Evolutionary conservation across 1,140 invertebrate species (phyloP), one percentile per base, ranked within the genome.

Genomic region (Calycopis cecrops): DNA sequence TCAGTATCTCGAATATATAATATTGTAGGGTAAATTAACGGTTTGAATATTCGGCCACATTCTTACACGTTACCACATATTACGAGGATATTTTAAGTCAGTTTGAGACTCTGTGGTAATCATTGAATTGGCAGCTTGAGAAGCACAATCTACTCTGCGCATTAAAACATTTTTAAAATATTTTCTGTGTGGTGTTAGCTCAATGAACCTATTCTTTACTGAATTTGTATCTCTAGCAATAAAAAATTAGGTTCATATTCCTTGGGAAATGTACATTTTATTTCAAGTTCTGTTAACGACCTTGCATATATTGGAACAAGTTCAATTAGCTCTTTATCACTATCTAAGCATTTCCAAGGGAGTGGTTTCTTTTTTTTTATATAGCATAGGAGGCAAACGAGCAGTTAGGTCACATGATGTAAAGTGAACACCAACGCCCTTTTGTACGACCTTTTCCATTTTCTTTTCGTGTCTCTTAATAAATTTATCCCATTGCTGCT

Each of bases 191-290:
- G 91, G 88, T 57, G 89, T 78, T 11, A 94, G 63, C 69, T 93
- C 91, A 42, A 91, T 87, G 60, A 92, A 93, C 33, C 92, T 92
- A 76, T 94, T 92, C 44, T 90, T 85, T 34, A 90, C 89, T 42
- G 90, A 88, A 18, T 89, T 81, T 0, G 87, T 87, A 52, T 88
- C 79, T 37, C 92, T 85, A 17, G 84, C 60, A 42, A 68, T 57
- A 64, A 91, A 90, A 84, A 67, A 4, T 87, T 61, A 10, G 85
- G 87, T 28, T 88, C 65, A 59, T 88, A 77, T 37, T 79, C 75
- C 33, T 90, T 88, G 12, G 91, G 91, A 81, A 90, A 92, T 34
- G 88, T 84, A 21, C 88, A 83, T 73, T 90, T 90, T 33, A 93
- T 88, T 76, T 94, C 92, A 11, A 93, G 88, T 66, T 92, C 90